Conservation (phyloP, 2,797 vertebrate species). For the Lagocephalus sceleratus region DNA sequence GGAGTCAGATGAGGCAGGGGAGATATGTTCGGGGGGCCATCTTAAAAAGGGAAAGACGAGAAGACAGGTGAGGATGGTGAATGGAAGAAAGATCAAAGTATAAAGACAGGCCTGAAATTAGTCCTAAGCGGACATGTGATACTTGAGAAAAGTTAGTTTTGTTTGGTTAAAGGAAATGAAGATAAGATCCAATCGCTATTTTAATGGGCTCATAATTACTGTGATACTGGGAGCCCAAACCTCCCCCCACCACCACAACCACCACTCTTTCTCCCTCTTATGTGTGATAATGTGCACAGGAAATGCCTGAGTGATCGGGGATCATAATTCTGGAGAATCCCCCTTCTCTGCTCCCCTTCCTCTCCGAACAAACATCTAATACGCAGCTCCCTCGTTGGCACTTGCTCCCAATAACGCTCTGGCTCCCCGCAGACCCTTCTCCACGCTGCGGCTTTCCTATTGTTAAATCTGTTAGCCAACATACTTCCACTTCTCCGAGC, state of each 20-base stretch:
- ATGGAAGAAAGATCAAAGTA: conserved; percentile 28
- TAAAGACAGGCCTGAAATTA: conserved; percentile 19
- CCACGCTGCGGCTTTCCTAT: conserved; percentile 24
- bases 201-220: conserved; percentile 37
- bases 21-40: conserved; percentile 9
- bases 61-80: conserved; percentile 31
- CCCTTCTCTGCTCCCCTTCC: conserved; percentile 16
- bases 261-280: conserved; percentile 33
- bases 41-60: conserved; percentile 17
- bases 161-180: conserved; percentile 50
- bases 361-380: background rate
- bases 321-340: conserved; percentile 47
- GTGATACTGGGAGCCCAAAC: conserved; percentile 18
- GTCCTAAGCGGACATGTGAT: conserved; percentile 29
- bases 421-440: conserved; percentile 44
- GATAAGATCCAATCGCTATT: conserved; percentile 51
- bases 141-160: conserved; percentile 32
- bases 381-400: conserved; percentile 17
- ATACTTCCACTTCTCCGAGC: conserved; percentile 29
- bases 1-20: conserved; percentile 17
- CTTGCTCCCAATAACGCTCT: conserved; percentile 29
- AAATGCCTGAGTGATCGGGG: conserved; percentile 76
- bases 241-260: conserved; percentile 1
- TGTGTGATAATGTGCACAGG: conserved; percentile 64
- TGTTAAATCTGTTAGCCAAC: conserved; percentile 29